Conservation (phyloP, 1,140 invertebrate genomes). For the Listronotus oregonensis region DNA sequence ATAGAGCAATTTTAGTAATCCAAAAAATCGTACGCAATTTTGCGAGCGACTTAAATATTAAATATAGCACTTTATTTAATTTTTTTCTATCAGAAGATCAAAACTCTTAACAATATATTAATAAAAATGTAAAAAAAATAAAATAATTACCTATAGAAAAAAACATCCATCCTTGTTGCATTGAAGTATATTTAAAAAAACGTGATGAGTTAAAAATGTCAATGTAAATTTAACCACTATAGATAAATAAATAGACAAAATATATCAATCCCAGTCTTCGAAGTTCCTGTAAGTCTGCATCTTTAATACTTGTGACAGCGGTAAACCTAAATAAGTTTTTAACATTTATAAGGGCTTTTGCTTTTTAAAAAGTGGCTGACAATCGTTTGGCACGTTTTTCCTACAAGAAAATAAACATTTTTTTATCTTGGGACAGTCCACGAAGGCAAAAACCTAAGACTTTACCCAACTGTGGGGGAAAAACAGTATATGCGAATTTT, state of each 20-base stretch:
- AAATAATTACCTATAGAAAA: constrained; percentile 77
- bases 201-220: constrained; percentile 94
- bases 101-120: too few species aligned
- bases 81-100: too few species aligned
- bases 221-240: constrained; percentile 98
- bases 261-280: constrained; percentile 82
- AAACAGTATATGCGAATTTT: too few species aligned
- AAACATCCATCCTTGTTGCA: constrained; percentile 99
- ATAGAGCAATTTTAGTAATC: too few species aligned
- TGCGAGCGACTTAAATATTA: too few species aligned
- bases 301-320: constrained; percentile 64
- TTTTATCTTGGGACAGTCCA: too few species aligned
- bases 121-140: too few species aligned
- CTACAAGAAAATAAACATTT: constrained; percentile 59
- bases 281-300: constrained; percentile 67
- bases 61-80: too few species aligned
- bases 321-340: constrained; percentile 65
- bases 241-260: constrained; percentile 95
- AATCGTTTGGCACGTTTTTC: constrained; percentile 68
- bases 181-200: constrained; percentile 89
- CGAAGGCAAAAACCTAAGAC: too few species aligned
- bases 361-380: constrained; percentile 68
- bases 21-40: too few species aligned
- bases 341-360: constrained; percentile 69
- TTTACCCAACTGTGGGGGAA: too few species aligned